A percentile compares a stretch with the other conserved stretches of the same genome.
Evolutionary conservation across 2,797 vertebrate genomes (phyloP).

Genomic region (Darevskia nairensis): DNA sequence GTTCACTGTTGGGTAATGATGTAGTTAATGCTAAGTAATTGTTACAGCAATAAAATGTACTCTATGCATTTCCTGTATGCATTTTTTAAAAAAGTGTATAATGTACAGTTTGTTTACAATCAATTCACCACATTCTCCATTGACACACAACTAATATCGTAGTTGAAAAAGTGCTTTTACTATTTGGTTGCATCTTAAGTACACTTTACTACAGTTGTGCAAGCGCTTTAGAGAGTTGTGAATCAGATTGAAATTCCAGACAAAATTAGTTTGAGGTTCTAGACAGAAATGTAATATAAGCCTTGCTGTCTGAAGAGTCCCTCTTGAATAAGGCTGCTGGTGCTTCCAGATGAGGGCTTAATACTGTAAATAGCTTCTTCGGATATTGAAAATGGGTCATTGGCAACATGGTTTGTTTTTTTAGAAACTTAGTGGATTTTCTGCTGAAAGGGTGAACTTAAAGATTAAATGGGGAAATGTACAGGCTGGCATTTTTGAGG

Average conservation of each 20-base stretch:
- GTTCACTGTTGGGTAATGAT: constrained; percentile 10
- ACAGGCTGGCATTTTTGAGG: no score
- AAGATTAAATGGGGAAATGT: no score
- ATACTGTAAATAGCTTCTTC: no score
- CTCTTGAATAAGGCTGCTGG: no score
- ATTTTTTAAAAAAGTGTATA: not conserved
- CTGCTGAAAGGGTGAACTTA: no score
- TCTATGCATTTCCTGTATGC: constrained; percentile 35
- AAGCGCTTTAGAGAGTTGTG: constrained; percentile 14
- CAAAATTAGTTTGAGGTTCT: not conserved
- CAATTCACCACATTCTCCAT: constrained; percentile 24
- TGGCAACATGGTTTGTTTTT: no score
- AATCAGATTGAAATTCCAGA: not conserved
- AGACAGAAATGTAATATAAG: no score
- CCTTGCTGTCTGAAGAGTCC: no score
- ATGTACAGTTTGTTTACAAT: not conserved
- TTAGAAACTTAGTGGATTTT: no score
- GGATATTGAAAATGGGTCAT: no score
- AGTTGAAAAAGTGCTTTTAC: constrained; percentile 32
- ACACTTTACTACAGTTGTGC: constrained; percentile 8
- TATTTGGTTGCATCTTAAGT: constrained; percentile 33
- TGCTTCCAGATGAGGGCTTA: no score
- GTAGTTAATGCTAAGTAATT: not conserved
- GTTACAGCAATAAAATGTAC: not conserved
- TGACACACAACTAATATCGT: not conserved